Conservation (phyloP, 37 sponge, comb jelly and placozoan genomes). For the Beroe forskalii region DNA sequence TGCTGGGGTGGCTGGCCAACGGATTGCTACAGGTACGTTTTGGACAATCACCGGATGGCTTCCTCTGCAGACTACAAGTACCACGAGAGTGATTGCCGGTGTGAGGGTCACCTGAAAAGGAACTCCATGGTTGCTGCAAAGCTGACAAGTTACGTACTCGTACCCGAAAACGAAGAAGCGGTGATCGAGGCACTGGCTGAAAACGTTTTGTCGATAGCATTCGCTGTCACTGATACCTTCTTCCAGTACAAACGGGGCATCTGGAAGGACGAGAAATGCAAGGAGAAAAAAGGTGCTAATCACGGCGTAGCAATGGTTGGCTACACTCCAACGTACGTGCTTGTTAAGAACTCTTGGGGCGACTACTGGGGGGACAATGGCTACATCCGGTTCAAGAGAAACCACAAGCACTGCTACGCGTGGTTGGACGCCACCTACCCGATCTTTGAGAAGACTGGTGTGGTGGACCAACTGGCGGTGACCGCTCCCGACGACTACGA, state of each 20-base stretch:
- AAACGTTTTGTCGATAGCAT: background rate
- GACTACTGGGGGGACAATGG: constrained; percentile 18
- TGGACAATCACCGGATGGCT: background rate
- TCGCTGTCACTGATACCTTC: background rate
- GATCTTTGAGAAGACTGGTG: background rate
- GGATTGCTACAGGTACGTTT: background rate
- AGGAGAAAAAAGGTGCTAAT: background rate
- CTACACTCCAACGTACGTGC: background rate
- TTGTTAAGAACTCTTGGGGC: constrained; percentile 50
- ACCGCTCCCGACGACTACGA: background rate
- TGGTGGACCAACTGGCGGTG: background rate
- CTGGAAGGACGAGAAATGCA: background rate
- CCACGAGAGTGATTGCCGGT: background rate
- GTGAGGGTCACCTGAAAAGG: background rate
- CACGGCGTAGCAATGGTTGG: constrained; percentile 22
- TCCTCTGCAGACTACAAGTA: background rate
- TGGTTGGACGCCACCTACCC: background rate
- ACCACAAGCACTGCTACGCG: background rate
- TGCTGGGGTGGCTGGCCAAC: background rate
- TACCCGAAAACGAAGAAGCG: background rate
- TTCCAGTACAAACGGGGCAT: background rate
- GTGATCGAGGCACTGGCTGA: background rate
- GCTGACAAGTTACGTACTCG: background rate
- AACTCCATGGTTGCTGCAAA: background rate
- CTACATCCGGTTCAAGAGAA: constrained; percentile 4